Evolutionary conservation across 2,113 vertebrate species (phyloP), one percentile per base, ranked within the genome.

Genomic region (Dicrurus megarhynchus): DNA sequence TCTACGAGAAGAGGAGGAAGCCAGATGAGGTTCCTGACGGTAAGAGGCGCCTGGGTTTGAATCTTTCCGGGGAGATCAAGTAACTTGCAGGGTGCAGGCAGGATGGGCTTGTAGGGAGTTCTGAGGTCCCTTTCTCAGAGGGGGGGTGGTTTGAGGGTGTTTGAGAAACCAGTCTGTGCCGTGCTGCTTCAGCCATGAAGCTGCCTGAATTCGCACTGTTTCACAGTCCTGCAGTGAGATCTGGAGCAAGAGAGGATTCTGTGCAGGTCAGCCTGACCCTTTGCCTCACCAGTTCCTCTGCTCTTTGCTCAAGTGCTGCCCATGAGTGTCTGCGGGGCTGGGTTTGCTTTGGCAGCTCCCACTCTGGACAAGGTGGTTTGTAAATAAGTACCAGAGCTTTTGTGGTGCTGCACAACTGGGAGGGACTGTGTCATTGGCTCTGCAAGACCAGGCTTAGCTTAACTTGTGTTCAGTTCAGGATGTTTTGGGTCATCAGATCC

Each of bases 1-100:
- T 99, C 97, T 99, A 99, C 0, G 99, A 99, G 97, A 99, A 99
- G 98, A 99, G 98, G 94, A 99, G 99, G 98, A 99, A 99, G 99
- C 98, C 99, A 0, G 99, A 99, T 47, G 99, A 99, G 53, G 64
- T 98, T 83, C 98, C 84, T 5, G 99, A 99, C 3, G 99, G 99
- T 99, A 98, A 94, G 99, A 49, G 35, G 6, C 19, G 7, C 14
- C 7, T 16, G 50, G 50, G 49, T 44, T 74, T 60, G 23, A 19
- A 5, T n/a, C 13, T 47, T 53, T 30, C 4, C 1, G 17, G 35
- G 47, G 17, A 33, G 28, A 13, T 10, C 2, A 5, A 20, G 47
- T 16, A 7, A 7, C 13, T 28, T 16, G 35, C 9, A 28, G 35
- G 53, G 32, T 64, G 61, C 41, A 18, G 41, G 60, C 8, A 7